Base-by-base conservation (phyloP, 2,797 vertebrate species). In the Florisuga fusca region DNA sequence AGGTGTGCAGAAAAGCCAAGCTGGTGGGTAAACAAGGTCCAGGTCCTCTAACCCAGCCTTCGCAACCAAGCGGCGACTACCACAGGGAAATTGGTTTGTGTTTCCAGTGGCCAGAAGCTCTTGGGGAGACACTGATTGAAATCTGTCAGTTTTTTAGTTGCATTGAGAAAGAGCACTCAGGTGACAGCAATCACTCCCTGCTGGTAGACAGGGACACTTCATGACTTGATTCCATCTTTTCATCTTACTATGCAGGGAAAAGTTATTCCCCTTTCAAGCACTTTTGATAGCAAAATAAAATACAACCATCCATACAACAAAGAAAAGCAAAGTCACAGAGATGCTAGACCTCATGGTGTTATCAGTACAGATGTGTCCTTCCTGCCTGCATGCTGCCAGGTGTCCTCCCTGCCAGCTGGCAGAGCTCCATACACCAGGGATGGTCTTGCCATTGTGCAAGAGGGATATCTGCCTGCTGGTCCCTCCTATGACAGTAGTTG, bases 321-420 rank as follows among this genome's bases (percentile, higher is more conserved):
- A 75, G 81, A 54, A 82, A 66, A 87, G 81, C 71, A 58, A 46
- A 91, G 82, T 73, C 79, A n/a, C 36, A 4, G 67, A 51, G 43
- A 73, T 77, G 51, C 48, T 74, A 34, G 79, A 92, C 19, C 46
- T 25, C 59, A 8, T 20, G 1, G 2, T 51, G 84, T 54, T 87
- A 69, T 69, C 58, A 34, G 13, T 45, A 51, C 12, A 61, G 87
- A 85, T 29, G 33, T 6, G 18, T 86, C 79, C 79, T 83, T 66
- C 75, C 75, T 55, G 63, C 58, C 46, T 86, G 71, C 21, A 10
- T 2, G 27, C 71, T 94, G 82, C 67, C 87, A 74, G 72, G 45
- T 69, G 27, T 82, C 33, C 5, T 58, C 57, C 31, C 41, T 74
- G 87, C 78, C 87, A 95, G 87, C 85, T 95, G 94, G 90, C 89